These are phyloP conservation scores for Acronicta alni DNA, from an alignment of 2,888 invertebrate species.

Conservation along the genomic window DNA sequence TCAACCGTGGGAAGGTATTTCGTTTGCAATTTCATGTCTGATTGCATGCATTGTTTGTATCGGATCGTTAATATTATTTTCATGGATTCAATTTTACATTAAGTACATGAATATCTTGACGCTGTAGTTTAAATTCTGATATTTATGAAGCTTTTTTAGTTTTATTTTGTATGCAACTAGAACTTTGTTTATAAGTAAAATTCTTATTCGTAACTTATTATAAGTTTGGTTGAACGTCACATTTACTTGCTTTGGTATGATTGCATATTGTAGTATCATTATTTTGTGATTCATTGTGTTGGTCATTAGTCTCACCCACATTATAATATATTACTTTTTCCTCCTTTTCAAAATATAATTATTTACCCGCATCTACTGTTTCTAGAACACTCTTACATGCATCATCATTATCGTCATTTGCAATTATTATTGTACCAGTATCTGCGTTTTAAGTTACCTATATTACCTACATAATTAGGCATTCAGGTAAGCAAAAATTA, in stretches of 20 bases:
- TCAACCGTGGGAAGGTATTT: constrained; percentile 84
- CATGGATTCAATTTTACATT: constrained; percentile 32
- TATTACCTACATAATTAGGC: neutral
- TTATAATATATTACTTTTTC: constrained; percentile 24
- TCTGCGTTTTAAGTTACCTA: neutral
- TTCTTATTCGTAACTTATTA: constrained; percentile 23
- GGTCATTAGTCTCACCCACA: constrained; percentile 12
- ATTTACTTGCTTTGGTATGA: constrained; percentile 25
- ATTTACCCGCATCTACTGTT: constrained; percentile 2
- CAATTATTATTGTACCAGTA: constrained; percentile 5
- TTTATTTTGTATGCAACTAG: neutral
- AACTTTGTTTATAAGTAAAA: constrained; percentile 25
- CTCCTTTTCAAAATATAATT: constrained; percentile 18
- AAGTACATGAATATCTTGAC: constrained; percentile 19
- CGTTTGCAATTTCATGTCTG: constrained; percentile 69
- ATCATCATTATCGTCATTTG: constrained; percentile 17
- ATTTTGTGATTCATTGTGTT: constrained; percentile 38
- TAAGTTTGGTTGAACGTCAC: constrained; percentile 2
- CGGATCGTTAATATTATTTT: constrained; percentile 37
- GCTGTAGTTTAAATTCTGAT: constrained; percentile 20
- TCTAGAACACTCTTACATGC: constrained; percentile 18
- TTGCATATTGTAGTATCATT: constrained; percentile 30
- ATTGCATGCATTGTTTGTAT: constrained; percentile 60
- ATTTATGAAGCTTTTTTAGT: constrained; percentile 30
- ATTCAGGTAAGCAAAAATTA: no score